These are phyloP conservation scores for Bambusicola thoracicus DNA, from an alignment of 2,113 vertebrate genomes.

Conservation along the genomic window DNA sequence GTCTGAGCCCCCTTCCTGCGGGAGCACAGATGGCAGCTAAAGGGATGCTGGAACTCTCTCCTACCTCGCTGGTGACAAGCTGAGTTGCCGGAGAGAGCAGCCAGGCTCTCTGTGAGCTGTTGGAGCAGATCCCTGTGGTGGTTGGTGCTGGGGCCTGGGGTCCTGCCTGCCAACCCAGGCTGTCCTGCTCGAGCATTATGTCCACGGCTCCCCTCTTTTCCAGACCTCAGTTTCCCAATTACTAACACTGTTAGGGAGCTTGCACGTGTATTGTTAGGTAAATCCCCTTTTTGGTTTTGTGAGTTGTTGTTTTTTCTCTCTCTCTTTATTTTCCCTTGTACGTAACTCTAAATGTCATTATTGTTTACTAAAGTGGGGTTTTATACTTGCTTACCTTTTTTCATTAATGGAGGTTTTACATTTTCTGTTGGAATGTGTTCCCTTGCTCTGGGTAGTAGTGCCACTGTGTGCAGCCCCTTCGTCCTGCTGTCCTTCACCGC, in stretches of 20 bases:
- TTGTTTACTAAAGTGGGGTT: neutral
- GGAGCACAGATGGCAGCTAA: slow-evolving; percentile 30
- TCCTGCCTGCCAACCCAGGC: neutral
- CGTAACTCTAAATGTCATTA: neutral
- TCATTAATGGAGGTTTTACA: neutral
- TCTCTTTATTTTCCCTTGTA: too few species aligned
- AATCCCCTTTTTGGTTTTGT: neutral
- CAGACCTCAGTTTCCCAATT: neutral
- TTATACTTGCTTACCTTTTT: neutral
- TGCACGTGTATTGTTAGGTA: neutral
- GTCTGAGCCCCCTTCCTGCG: slow-evolving; percentile 23
- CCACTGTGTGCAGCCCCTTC: neutral
- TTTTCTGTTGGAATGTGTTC: neutral
- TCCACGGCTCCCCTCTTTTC: neutral
- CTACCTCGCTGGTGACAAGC: neutral
- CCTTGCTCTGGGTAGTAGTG: neutral
- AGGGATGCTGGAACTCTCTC: slow-evolving; percentile 48
- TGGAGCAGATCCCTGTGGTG: neutral
- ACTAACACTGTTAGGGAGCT: neutral
- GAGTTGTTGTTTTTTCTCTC: neutral
- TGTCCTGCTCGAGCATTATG: neutral
- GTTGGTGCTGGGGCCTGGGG: neutral
- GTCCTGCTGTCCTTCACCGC: neutral
- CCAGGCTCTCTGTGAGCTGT: neutral
- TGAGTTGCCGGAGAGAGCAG: neutral